Conservation (phyloP, 2,888 invertebrate genomes). For the Eupithecia exiguata region DNA sequence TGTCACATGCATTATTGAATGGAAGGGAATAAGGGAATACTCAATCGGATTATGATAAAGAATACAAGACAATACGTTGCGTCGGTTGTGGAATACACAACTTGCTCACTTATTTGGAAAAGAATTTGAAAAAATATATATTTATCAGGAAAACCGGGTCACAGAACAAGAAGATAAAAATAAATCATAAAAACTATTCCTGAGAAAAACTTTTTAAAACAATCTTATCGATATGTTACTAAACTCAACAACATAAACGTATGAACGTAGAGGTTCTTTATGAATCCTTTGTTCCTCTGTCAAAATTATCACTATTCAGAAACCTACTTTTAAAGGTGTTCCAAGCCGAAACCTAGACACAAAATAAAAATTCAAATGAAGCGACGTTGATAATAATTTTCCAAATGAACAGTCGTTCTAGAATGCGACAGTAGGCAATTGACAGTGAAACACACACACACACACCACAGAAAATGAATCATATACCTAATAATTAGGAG, state of each 20-base stretch:
- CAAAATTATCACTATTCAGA: background rate
- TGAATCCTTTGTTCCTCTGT: background rate
- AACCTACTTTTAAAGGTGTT: background rate
- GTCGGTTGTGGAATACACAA: background rate
- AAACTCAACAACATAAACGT: background rate
- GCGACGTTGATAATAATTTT: background rate
- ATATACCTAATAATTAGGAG: background rate
- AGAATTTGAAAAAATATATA: background rate
- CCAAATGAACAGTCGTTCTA: background rate
- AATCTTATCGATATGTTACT: background rate
- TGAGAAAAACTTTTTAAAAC: background rate
- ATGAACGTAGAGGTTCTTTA: background rate
- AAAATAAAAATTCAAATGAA: background rate
- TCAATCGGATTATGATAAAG: slow-evolving; percentile 9
- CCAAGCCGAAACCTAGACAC: background rate
- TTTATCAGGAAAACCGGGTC: background rate
- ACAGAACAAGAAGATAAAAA: background rate
- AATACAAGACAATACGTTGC: background rate
- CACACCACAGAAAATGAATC: background rate
- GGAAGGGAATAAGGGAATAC: slow-evolving; percentile 15
- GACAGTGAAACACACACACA: background rate
- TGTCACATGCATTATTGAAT: slow-evolving; percentile 39
- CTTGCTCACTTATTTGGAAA: background rate
- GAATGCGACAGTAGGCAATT: background rate
- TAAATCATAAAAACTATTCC: background rate